Base-by-base conservation (phyloP, 1,140 invertebrate genomes). In the Drosophila busckii region DNA sequence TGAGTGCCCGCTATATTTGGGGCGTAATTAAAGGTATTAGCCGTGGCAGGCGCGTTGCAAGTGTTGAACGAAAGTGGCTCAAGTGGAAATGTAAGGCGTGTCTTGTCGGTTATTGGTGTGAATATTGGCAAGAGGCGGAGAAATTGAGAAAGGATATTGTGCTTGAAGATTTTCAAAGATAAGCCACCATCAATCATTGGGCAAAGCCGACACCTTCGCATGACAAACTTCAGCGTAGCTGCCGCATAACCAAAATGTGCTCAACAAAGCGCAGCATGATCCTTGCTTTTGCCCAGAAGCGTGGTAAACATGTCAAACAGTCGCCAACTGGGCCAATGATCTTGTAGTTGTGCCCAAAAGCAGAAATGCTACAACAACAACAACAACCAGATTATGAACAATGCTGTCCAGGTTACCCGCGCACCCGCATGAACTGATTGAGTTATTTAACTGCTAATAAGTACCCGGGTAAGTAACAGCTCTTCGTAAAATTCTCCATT, bases 21-120 rank as follows among this genome's bases (percentile, higher is more conserved):
- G 68, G 63, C 75, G 71, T 78, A 80, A 78, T 78, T 78, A 80
- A 80, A 80, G 68, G 73, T 80, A 80, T 76, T 71, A 63, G 71
- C 67, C 53, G 55, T 45, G 55, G 54, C 40, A 22, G 10, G 3
- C 25, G 26, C 26, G 12, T 15, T 31, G 38, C 28, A 32, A 49
- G 58, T 54, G 70, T 59, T 48, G 48, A 19, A 32, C 58, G 37
- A 40, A 34, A 52, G 22, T 32, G 44, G 42, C 45, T 59, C 42
- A 54, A 34, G 35, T 35, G 55, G 48, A 71, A 71, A 62, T 55
- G 26, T 50, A 25, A 7, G 26, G 46, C 15, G 46, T 16, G 9
- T 15, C 12, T 7, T 12, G 16, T 25, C 23, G 50, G 37, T 53
- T 45, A 45, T 13, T 50, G 50, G 59, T 42, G 41, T 29, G 20